Conservation (phyloP, 2,888 invertebrate genomes). For the Xylophagus ater region DNA sequence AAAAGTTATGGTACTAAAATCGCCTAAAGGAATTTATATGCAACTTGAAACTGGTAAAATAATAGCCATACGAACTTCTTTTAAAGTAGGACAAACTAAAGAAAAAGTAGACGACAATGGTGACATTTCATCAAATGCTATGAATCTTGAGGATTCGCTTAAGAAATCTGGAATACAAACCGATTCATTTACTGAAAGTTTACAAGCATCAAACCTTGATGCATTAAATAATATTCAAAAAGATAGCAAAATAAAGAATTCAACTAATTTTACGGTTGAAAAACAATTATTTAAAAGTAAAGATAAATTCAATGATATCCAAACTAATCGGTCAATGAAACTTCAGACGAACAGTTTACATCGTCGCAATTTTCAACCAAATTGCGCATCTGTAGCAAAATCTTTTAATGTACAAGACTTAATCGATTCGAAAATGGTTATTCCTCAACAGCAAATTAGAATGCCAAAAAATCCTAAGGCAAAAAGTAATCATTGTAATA, state of each 20-base stretch:
- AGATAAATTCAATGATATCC: constrained; percentile 1
- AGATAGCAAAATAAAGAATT: not conserved
- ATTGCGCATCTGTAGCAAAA: constrained; percentile 10
- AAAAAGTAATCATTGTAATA: constrained; percentile 4
- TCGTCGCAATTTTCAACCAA: constrained; percentile 2
- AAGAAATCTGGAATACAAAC: constrained; percentile 12
- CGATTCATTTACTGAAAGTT: not conserved
- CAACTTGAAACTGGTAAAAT: constrained; percentile 89
- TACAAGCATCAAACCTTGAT: not conserved
- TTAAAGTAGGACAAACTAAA: constrained; percentile 28
- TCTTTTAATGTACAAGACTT: constrained; percentile 14
- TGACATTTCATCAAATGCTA: constrained; percentile 40
- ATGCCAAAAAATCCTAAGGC: not conserved
- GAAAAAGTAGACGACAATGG: constrained; percentile 51
- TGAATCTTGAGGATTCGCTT: constrained; percentile 28
- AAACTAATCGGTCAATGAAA: not conserved
- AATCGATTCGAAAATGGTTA: constrained; percentile 11
- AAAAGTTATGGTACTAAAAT: constrained; percentile 87
- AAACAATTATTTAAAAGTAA: not conserved
- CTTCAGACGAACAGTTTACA: not conserved
- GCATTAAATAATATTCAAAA: not conserved
- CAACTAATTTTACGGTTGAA: not conserved
- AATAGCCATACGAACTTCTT: constrained; percentile 61
- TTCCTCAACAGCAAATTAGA: constrained; percentile 2
- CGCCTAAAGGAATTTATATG: constrained; percentile 93